Evolutionary conservation across 2,113 vertebrate species (phyloP).

Genomic region (Epinephelus moara): DNA sequence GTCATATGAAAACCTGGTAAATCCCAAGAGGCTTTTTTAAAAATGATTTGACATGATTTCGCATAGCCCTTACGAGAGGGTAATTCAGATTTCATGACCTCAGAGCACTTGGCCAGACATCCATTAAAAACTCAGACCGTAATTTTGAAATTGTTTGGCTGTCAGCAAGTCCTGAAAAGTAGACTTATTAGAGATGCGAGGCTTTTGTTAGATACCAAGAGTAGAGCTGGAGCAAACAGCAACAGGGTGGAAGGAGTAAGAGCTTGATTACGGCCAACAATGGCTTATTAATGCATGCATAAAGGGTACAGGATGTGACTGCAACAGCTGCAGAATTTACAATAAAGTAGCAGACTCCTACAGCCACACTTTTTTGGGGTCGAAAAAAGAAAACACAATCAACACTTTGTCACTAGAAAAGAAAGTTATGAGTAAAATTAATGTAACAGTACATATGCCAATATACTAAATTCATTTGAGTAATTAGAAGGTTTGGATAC

Average conservation of each 20-base stretch:
- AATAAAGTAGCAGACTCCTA: conserved; percentile 13
- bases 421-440: not conserved
- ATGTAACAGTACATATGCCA: not conserved
- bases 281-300: conserved; percentile 36
- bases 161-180: conserved; percentile 36
- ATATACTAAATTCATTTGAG: not conserved
- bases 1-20: conserved; percentile 7
- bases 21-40: not conserved
- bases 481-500: not conserved
- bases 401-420: not conserved
- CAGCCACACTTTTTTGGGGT: not conserved
- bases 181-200: conserved; percentile 18
- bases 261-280: conserved; percentile 30
- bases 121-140: conserved; percentile 6
- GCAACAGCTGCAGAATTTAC: conserved; percentile 22
- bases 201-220: conserved; percentile 11
- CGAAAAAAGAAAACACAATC: not conserved
- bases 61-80: not conserved
- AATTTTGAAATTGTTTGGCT: conserved; percentile 24
- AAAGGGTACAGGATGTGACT: conserved; percentile 21
- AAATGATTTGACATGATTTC: not conserved
- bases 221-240: conserved; percentile 16
- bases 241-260: conserved; percentile 12
- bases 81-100: conserved; percentile 37
- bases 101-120: conserved; percentile 5